Evolutionary conservation across 2,888 invertebrate species (phyloP).

Genomic region (Plagodis dolabraria): DNA sequence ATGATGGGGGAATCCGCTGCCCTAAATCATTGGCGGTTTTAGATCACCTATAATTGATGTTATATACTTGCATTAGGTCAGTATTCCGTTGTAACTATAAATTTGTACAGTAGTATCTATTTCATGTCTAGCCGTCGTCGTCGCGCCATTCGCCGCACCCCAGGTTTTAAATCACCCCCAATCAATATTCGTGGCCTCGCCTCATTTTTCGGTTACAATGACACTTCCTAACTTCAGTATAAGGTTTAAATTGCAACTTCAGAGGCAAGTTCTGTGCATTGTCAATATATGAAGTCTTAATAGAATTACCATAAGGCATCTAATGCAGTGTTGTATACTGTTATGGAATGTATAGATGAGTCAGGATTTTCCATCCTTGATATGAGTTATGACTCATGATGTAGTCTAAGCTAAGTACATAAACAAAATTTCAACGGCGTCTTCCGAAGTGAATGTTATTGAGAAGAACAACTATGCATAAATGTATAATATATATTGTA

Average conservation of each 20-base stretch:
- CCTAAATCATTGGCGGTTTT: too few species aligned
- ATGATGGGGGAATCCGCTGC: too few species aligned
- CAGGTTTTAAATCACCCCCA: constrained; percentile 21
- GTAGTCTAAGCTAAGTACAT: constrained; percentile 2
- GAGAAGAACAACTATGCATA: too few species aligned
- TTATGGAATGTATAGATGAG: constrained; percentile 20
- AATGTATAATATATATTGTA: too few species aligned
- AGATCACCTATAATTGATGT: too few species aligned
- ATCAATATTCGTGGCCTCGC: constrained; percentile 31
- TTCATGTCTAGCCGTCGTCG: constrained; percentile 27
- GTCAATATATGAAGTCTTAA: constrained; percentile 21
- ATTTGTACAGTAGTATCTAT: constrained; percentile 8
- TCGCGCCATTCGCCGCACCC: constrained; percentile 22
- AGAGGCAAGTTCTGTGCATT: constrained; percentile 4
- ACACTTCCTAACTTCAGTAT: constrained; percentile 2
- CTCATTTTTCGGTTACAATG: constrained; percentile 4
- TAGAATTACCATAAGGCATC: constrained; percentile 18
- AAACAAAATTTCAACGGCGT: neutral
- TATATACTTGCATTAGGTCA: too few species aligned
- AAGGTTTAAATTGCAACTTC: constrained; percentile 18
- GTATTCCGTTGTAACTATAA: neutral
- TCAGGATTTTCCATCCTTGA: constrained; percentile 26
- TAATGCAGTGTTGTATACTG: constrained; percentile 12
- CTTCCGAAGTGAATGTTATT: neutral
- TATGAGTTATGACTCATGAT: constrained; percentile 17